Evolutionary conservation across 2,888 invertebrate genomes (phyloP).

Genomic region (Conchocele bisecta): DNA sequence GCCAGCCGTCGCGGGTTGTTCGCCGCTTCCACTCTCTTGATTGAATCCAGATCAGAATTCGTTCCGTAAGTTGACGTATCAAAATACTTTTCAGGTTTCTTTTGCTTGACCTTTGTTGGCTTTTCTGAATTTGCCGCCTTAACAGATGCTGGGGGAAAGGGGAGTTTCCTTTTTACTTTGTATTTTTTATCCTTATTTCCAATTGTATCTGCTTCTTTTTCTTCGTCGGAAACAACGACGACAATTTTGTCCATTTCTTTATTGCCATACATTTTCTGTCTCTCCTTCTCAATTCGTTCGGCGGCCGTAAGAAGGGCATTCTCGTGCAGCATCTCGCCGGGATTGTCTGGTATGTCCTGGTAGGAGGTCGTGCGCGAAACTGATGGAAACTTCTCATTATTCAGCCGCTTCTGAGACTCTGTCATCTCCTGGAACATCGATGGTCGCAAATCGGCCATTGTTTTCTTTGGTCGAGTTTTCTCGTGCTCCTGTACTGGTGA

Average conservation of each 20-base stretch:
- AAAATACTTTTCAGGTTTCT: too few relatives aligned
- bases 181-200: not conserved
- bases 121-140: not conserved
- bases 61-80: too few relatives aligned
- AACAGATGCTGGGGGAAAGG: conserved; percentile 5
- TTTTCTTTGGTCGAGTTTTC: conserved; percentile 6
- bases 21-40: too few relatives aligned
- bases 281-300: conserved; percentile 55
- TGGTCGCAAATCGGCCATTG: not conserved
- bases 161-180: conserved; percentile 1
- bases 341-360: conserved; percentile 27
- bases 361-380: conserved; percentile 47
- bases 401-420: conserved; percentile 31
- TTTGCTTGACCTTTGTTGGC: not conserved
- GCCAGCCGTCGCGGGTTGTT: too few relatives aligned
- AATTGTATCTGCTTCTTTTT: not conserved
- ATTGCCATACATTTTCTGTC: too few relatives aligned
- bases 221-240: too few relatives aligned
- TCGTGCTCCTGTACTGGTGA: not conserved
- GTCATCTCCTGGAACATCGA: too few relatives aligned
- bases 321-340: conserved; percentile 9
- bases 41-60: too few relatives aligned
- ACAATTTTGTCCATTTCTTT: too few relatives aligned
- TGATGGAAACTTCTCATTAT: conserved; percentile 52
- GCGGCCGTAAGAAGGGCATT: conserved; percentile 48